A percentile compares a stretch with the other conserved stretches of the same genome.
These are phyloP conservation scores for Siderastrea radians DNA, from an alignment of 92 coral and sea anemone genomes.

Conservation along the genomic window DNA sequence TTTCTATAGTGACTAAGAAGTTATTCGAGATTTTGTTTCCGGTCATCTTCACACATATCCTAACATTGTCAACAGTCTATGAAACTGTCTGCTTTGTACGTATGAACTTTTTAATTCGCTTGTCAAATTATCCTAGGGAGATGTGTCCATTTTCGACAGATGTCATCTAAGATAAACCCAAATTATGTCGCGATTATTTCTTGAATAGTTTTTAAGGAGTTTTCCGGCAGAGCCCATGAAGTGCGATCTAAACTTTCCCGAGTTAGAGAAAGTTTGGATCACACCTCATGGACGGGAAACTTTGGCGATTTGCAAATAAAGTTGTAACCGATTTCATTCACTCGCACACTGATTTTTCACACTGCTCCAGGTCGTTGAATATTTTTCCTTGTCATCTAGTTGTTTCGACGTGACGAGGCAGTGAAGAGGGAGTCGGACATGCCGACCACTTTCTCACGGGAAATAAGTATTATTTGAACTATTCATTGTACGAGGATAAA, in stretches of 20 bases:
- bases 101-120: conserved; percentile 5
- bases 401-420: neutral
- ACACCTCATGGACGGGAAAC: no score
- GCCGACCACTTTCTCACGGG: conserved; percentile 14
- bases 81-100: conserved; percentile 7
- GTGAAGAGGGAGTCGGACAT: no score
- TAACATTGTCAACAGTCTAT: conserved; percentile 14
- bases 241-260: neutral
- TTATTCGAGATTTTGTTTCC: conserved; percentile 30
- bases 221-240: neutral
- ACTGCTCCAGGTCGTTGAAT: no score
- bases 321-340: no score
- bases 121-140: neutral
- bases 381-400: neutral
- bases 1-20: conserved; percentile 51
- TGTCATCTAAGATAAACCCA: conserved; percentile 12
- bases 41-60: conserved; percentile 21
- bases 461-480: conserved; percentile 5
- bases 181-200: neutral
- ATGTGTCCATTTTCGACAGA: neutral
- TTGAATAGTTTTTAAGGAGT: neutral
- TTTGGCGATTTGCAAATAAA: no score
- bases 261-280: no score
- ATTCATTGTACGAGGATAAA: neutral
- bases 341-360: no score